Base-by-base conservation (phyloP, 2,797 vertebrate genomes). In the Poeciliopsis turneri region DNA sequence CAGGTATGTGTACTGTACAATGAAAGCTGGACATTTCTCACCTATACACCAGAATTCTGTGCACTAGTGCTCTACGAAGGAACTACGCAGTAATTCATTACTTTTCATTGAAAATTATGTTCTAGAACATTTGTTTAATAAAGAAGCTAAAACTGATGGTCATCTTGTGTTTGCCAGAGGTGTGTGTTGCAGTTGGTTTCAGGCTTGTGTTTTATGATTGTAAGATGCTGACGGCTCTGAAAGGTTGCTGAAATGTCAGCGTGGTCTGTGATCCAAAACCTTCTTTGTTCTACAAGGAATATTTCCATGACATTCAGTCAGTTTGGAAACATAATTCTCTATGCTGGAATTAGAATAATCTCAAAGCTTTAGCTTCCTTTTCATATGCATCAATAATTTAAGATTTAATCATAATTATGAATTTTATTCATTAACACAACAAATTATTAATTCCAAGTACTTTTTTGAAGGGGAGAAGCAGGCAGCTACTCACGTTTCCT, bases 401-500 rank as follows among this genome's bases (percentile, higher is more conserved):
- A 33, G 57, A 61, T 61, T 61, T 61, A 7, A 30, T 33, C 28
- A 8, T 61, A 33, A 33, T 33, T 33, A 30, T 61, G 1, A 64
- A 36, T 16, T 64, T 18, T 7, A 8, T 36, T 64, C 9, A 18
- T 64, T 64, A 64, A 16, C 30, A 33, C 30, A 33, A 36, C 30
- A 64, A 36, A 64, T 64, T 16, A 64, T 64, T 70, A 2, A 76
- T n/a, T 18, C 15, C 5, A 15, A 20, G 1, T 73, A 4, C 68
- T 2, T 47, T 36, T 71, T 43, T 74, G 5, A 83, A 99, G 98
- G 98, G 68, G 97, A 98, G 89, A 99, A 99, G 87, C 98, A 99
- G 90, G 98, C 98, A n/a, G 98, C 98, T 70, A 99, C 98, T 0
- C 97, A 99, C 0, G 89, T 99, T 25, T 98, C 97, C 71, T 94